Evolutionary conservation across 2,888 invertebrate genomes (phyloP), one percentile per base, ranked within the genome.

Genomic region (Ophion ventricosus): DNA sequence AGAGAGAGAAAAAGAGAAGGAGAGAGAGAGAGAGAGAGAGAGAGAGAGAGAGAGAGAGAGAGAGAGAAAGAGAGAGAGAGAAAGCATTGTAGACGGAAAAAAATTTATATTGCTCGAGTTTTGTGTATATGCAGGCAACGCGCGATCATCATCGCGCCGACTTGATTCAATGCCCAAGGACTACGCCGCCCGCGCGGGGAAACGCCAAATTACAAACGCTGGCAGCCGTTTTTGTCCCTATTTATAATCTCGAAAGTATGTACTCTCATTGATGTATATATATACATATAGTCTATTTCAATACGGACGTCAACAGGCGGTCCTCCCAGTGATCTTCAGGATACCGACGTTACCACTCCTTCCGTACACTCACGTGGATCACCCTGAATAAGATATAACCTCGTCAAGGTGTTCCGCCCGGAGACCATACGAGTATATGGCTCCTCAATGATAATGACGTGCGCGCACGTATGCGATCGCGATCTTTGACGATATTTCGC

Each of bases 231-330:
- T n/a, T n/a, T 14, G n/a, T 14, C 17, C 54, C 54, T 54, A 17
- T 54, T n/a, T n/a, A 14, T n/a, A n/a, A 14, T 54, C 54, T 54
- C 54, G 54, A 54, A 54, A 54, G 14, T 54, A n/a, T n/a, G 14
- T n/a, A n/a, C 17, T 8, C 29, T 29, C 4, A 5, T 29, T 4
- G 29, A 29, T 29, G 7, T 29, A 29, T 1, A 29, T 35, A 35
- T 35, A 35, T 35, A 35, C 8, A 35, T 35, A 35, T 35, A 35
- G 4, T 35, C 35, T 35, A 35, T 35, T 54, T 75, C 67, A 69
- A 73, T 73, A 78, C 73, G 73, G 73, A 57, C 84, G 43, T 70
- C 74, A 78, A 77, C 80, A 61, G 73, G 79, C 76, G 79, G 80
- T 80, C 79, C 76, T 80, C 80, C 80, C 23, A 23, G 67, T 80